Base-by-base conservation (phyloP, 2,797 vertebrate genomes). In the Ceryle rudis region DNA sequence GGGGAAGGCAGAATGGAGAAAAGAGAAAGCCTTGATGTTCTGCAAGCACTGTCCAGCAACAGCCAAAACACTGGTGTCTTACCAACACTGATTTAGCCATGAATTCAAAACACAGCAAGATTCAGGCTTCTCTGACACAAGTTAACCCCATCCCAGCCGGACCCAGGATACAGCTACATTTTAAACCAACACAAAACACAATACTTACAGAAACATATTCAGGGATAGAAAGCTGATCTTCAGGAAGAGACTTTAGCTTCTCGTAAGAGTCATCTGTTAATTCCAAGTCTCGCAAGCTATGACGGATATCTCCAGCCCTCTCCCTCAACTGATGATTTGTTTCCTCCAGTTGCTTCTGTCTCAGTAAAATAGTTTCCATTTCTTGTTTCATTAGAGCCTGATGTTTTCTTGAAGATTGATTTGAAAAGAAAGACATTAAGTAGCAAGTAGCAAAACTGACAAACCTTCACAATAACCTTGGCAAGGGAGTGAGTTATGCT, bases 261-360 rank as follows among this genome's bases (percentile, higher is more conserved):
- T 96, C 88, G 94, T 99, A 99, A 75, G 97, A 97, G 49, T 99
- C 99, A 75, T 98, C 98, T 9, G 98, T 98, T 92, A 99, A 97
- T 65, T 99, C 99, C 94, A 99, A 97, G 70, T 99, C 98, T 87
- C 98, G 97, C 20, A 99, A 97, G 58, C 98, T 99, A 44, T 98
- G 98, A 11, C 99, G 98, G 72, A 99, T 97, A 94, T 99, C 99
- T 81, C 99, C 99, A 10, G 99, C 98, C 67, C 98, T 98, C 80
- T 99, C 99, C 65, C 99, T 98, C 89, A 99, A 97, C 49, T 99
- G 98, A 35, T 87, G 94, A 97, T 99, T 99, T 2, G 98, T 99
- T 96, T 99, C 99, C 96, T 99, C 99, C 18, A 99, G 98, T 89
- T 99, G 99, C 94, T 99, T 99, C 97, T 99, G 99, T 85, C 99